These are phyloP conservation scores for Callorhinus ursinus DNA, from an alignment of 2,113 vertebrate genomes.

Conservation along the genomic window DNA sequence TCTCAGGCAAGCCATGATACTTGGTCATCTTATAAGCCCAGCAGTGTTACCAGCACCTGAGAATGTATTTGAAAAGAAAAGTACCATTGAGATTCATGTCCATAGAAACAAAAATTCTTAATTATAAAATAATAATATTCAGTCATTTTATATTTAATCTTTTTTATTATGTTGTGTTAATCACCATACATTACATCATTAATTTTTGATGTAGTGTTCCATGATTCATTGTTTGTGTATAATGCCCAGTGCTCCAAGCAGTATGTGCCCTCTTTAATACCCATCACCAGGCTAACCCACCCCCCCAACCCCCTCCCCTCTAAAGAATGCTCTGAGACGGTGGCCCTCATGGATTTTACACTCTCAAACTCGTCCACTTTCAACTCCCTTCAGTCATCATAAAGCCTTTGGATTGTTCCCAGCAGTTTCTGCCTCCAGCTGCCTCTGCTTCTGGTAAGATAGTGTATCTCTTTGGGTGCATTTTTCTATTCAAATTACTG, in stretches of 20 bases:
- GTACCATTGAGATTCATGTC: neutral
- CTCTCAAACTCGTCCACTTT: no score
- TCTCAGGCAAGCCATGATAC: neutral
- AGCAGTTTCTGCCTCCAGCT: neutral
- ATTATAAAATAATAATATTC: neutral
- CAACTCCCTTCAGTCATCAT: neutral
- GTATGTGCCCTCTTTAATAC: no score
- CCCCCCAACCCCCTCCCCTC: no score
- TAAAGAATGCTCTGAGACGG: no score
- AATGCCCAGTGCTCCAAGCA: no score
- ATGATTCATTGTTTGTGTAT: no score
- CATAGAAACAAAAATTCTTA: neutral
- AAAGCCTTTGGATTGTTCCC: neutral
- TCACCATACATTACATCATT: no score
- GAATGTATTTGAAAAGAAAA: neutral
- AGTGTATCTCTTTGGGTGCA: neutral
- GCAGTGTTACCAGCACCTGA: neutral
- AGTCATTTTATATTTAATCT: neutral
- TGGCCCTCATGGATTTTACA: no score
- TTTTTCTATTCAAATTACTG: neutral
- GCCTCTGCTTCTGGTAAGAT: neutral
- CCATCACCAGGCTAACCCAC: no score
- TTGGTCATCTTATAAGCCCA: neutral
- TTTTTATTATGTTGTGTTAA: no score
- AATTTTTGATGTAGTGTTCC: no score